Conservation (phyloP, 1,140 invertebrate species). For the Zelostemma sp. region DNA sequence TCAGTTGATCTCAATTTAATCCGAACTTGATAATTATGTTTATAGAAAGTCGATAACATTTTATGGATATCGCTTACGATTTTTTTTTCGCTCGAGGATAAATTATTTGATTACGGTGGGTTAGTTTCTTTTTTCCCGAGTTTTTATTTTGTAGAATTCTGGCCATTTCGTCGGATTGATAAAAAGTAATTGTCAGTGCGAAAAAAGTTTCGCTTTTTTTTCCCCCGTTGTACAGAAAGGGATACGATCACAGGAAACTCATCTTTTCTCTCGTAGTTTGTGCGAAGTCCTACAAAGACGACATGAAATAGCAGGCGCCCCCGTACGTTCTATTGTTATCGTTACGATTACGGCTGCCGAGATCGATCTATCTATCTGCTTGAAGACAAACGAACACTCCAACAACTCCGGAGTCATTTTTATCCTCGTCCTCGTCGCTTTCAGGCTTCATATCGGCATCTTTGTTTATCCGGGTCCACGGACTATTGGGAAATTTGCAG, state of each 20-base stretch:
- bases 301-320: constrained; percentile 4
- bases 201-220: too few relatives aligned
- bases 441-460: background rate
- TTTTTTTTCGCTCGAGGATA: too few relatives aligned
- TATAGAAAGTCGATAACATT: too few relatives aligned
- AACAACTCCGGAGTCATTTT: background rate
- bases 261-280: background rate
- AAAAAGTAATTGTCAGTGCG: too few relatives aligned
- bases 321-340: constrained; percentile 7
- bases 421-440: background rate
- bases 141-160: too few relatives aligned
- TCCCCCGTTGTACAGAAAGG: too few relatives aligned
- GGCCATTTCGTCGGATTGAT: too few relatives aligned
- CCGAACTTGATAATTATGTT: too few relatives aligned
- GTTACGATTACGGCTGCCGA: background rate
- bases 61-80: too few relatives aligned
- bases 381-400: background rate
- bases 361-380: constrained; percentile 1
- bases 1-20: too few relatives aligned
- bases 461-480: background rate
- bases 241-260: background rate
- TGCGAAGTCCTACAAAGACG: background rate
- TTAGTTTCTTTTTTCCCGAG: too few relatives aligned
- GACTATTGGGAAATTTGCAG: background rate
- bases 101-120: too few relatives aligned